phyloP scores from a whole-genome alignment of 2,888 invertebrate species.

The Diploptera punctata region DNA sequence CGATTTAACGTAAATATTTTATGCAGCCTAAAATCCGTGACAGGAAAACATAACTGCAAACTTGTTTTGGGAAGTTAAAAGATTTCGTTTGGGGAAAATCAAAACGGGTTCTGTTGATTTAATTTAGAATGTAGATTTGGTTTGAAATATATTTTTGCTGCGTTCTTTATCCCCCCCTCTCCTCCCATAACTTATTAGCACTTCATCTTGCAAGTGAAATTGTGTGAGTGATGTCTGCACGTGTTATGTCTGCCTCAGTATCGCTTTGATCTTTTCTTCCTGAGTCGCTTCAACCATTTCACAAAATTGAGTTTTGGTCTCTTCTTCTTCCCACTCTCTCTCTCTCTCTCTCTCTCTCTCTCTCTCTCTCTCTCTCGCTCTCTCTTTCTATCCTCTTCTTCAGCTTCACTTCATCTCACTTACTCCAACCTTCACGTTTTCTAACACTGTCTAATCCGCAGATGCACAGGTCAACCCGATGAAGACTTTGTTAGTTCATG shows the following conservation, averaged over 20 bases:
- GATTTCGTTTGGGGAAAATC: conserved; percentile 34
- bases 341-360: conserved; percentile 21
- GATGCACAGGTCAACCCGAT: too few relatives aligned
- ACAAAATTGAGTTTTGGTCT: conserved; percentile 42
- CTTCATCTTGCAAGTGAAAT: conserved; percentile 32
- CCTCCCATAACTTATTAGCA: conserved; percentile 37
- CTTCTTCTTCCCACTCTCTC: conserved; percentile 9
- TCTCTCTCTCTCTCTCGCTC: neutral
- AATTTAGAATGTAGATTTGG: conserved; percentile 35
- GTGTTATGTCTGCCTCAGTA: conserved; percentile 38
- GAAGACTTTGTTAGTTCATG: too few relatives aligned
- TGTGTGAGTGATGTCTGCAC: conserved; percentile 39
- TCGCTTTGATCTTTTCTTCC: conserved; percentile 40
- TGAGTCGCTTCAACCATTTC: conserved; percentile 36
- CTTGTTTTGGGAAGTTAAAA: neutral
- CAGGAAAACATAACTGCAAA: neutral
- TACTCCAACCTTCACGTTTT: conserved; percentile 1
- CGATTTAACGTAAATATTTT: too few relatives aligned
- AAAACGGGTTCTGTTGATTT: conserved; percentile 39
- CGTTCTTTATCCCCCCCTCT: neutral
- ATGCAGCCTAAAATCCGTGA: neutral
- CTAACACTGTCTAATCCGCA: conserved; percentile 25
- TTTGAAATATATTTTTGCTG: neutral
- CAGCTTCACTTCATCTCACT: conserved; percentile 25
- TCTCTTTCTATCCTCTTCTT: conserved; percentile 11